Base-by-base conservation (phyloP, 1,140 invertebrate species). In the Wiebesia pumilae region DNA sequence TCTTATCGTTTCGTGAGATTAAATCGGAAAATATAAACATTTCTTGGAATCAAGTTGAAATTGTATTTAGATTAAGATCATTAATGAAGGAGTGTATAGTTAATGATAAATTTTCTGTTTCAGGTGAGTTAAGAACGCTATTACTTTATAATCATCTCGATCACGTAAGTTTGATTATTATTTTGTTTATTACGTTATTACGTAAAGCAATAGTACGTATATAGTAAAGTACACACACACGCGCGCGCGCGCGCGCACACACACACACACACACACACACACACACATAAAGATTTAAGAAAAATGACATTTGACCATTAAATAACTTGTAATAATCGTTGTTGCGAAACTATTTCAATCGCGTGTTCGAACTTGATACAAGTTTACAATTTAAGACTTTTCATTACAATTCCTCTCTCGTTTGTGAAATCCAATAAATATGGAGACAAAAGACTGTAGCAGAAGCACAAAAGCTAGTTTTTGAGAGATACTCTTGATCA, bases 71-170 rank as follows among this genome's bases (percentile, higher is more conserved):
- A 47, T 47, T 47, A 47, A 47, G 14, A 14, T 47, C 43, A 47
- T 47, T 14, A 47, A 47, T 47, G 43, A 47, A 47, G 6, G 6
- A 21, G 19, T 27, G 3, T 21, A 71, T 38, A 10, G 43, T 43
- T 75, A 75, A 75, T 75, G 10, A n/a, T 75, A 3, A 75, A 75
- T 78, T 65, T 65, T 80, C 21, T 65, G 10, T 80, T 80, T 65
- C 54, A 80, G 78, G 78, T 80, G 30, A 80, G 78, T 80, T 40
- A 40, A 33, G 47, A 80, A 33, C 27, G 3, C 30, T 19, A 80
- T 80, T 65, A 27, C 4, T 27, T 21, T 16, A 10, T 35, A 80
- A 27, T n/a, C 12, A 12, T 35, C 14, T n/a, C 6, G 1, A 33
- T 65, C 30, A 9, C 3, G 78, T 80, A 80, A 80, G 78, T 80